A percentile compares a stretch with the other conserved stretches of the same genome.
Evolutionary conservation across 2,113 vertebrate species (phyloP).

Genomic region (Synchiropus splendidus): DNA sequence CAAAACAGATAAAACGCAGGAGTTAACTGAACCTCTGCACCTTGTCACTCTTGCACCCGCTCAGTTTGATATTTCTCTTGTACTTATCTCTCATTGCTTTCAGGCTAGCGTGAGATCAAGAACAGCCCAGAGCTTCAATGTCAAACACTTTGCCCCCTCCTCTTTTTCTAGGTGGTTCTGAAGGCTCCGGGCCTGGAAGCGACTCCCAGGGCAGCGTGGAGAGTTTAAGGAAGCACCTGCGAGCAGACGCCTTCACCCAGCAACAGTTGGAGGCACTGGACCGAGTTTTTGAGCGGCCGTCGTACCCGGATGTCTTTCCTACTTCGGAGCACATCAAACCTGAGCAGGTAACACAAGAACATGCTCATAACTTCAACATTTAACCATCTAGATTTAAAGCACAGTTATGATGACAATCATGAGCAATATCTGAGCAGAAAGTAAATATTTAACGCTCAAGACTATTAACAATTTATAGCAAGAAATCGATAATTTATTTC

Average conservation of each 20-base stretch:
- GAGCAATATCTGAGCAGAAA: too few species aligned
- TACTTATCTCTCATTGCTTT: constrained; percentile 8
- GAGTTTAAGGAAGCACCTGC: constrained; percentile 98
- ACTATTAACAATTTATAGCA: too few species aligned
- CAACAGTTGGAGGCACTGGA: constrained; percentile 97
- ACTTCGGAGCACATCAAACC: constrained; percentile 94
- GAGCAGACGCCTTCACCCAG: constrained; percentile 95
- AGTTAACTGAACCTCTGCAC: constrained; percentile 27
- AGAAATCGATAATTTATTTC: too few species aligned
- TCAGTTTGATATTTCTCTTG: constrained; percentile 13
- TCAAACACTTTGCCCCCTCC: constrained; percentile 1
- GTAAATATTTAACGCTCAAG: too few species aligned
- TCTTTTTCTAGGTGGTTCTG: constrained; percentile 78
- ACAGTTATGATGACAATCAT: too few species aligned
- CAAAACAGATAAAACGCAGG: constrained; percentile 28
- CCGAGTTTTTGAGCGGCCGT: constrained; percentile 93
- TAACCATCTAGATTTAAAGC: too few species aligned
- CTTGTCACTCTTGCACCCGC: constrained; percentile 24
- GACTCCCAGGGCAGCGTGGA: constrained; percentile 99
- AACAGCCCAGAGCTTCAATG: constrained; percentile 1
- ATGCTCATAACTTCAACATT: too few species aligned
- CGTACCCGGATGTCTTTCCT: constrained; percentile 93
- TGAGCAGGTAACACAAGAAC: constrained; percentile 74
- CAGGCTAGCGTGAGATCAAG: constrained; percentile 9
- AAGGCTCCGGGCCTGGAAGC: constrained; percentile 94